Conservation (phyloP, 2,888 invertebrate species). For the Cheiracanthium punctorium region DNA sequence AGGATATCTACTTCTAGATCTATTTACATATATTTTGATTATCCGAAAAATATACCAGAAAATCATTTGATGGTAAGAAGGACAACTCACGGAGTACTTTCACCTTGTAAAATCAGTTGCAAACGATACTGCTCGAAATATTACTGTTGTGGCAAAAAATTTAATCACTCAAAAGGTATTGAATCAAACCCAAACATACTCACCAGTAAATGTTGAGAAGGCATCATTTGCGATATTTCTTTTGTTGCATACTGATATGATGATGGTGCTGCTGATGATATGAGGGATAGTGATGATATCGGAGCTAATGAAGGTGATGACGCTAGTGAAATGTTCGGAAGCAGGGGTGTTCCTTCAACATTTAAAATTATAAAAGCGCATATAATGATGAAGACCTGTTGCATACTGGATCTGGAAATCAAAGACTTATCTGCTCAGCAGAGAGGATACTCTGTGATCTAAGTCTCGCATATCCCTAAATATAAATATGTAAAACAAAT, state of each 20-base stretch:
- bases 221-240: slow-evolving; percentile 26
- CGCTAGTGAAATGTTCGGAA: slow-evolving; percentile 36
- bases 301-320: too few species aligned
- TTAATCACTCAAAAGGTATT: background rate
- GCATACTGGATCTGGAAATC: background rate
- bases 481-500: too few species aligned
- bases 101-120: too few species aligned
- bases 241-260: slow-evolving; percentile 43
- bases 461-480: too few species aligned
- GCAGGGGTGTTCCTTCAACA: slow-evolving; percentile 15
- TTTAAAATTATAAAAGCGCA: background rate
- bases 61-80: background rate
- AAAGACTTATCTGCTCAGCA: background rate
- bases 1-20: too few species aligned
- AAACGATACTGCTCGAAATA: too few species aligned
- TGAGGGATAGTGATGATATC: too few species aligned
- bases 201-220: slow-evolving; percentile 60
- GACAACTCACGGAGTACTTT: background rate
- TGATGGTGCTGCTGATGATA: background rate
- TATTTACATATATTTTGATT: too few species aligned
- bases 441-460: background rate
- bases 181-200: background rate
- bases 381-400: background rate
- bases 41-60: background rate
- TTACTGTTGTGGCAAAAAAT: background rate